These are phyloP conservation scores for Lathamus discolor DNA, from an alignment of 2,113 vertebrate genomes.

Conservation along the genomic window DNA sequence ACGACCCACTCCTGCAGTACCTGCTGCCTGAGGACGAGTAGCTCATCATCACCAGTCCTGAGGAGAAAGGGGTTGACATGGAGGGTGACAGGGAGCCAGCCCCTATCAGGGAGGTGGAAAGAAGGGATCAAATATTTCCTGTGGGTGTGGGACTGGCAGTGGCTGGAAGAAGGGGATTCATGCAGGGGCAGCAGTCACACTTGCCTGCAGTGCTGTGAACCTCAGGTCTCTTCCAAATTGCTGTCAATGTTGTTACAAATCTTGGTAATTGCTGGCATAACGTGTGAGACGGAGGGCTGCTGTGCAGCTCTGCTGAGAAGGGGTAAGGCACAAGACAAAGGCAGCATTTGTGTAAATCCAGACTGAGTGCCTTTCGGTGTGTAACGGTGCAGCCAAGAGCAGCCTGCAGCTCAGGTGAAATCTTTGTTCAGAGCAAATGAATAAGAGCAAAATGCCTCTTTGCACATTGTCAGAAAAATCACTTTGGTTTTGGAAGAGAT, in stretches of 20 bases:
- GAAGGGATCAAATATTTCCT: neutral
- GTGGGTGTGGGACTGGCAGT: rapidly evolving
- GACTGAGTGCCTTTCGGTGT: neutral
- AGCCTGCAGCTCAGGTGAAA: neutral
- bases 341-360: neutral
- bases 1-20: neutral
- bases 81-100: neutral
- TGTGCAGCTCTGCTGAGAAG: rapidly evolving
- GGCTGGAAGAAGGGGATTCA: neutral
- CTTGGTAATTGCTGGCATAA: neutral
- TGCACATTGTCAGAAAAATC: slow-evolving; percentile 23
- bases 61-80: neutral
- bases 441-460: slow-evolving; percentile 1
- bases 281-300: rapidly evolving
- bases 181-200: neutral
- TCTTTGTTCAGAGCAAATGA: neutral
- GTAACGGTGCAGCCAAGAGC: neutral
- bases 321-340: neutral
- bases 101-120: neutral
- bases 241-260: neutral
- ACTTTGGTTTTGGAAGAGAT: neutral
- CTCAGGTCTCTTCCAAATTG: neutral
- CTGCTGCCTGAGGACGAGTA: neutral
- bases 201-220: neutral
- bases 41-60: rapidly evolving